Percentiles rank a stretch among this genome's conserved stretches.
Conservation (phyloP, 2,888 invertebrate genomes). For the Dendrolimus houi region DNA sequence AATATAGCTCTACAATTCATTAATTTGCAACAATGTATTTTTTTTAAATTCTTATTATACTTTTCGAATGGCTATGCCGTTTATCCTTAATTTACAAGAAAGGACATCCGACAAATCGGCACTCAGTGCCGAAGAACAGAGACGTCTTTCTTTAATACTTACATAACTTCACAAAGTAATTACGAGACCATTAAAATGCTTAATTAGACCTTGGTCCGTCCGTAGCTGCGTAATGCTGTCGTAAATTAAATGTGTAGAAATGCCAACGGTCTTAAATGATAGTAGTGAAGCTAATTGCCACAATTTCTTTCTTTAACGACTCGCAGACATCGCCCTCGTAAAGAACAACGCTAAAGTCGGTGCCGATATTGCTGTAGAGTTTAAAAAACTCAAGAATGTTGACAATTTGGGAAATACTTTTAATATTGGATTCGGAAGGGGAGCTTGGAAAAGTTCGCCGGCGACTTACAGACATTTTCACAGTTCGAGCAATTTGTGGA, state of each 20-base stretch:
- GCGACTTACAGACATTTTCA: constrained; percentile 40
- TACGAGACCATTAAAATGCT: constrained; percentile 34
- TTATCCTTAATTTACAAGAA: no score
- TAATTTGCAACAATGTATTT: no score
- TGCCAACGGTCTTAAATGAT: constrained; percentile 39
- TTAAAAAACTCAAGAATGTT: constrained; percentile 59
- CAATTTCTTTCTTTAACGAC: constrained; percentile 55
- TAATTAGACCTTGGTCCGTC: constrained; percentile 33
- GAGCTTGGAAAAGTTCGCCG: constrained; percentile 17
- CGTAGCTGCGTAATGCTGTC: constrained; percentile 31
- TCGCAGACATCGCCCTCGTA: constrained; percentile 90
- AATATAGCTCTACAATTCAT: no score
- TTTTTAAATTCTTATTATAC: no score
- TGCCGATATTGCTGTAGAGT: constrained; percentile 84
- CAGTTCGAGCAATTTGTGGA: constrained; percentile 28
- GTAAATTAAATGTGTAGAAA: constrained; percentile 46
- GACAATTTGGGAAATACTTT: constrained; percentile 31
- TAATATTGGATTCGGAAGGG: constrained; percentile 36
- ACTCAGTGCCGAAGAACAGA: no score
- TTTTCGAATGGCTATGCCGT: no score
- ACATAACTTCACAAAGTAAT: constrained; percentile 11
- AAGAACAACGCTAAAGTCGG: constrained; percentile 94
- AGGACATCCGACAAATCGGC: no score
- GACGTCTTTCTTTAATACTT: background rate
- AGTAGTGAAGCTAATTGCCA: constrained; percentile 44